A percentile compares a stretch with the other conserved stretches of the same genome.
These are phyloP conservation scores for Drosophila quasianomalipes DNA, from an alignment of 2,888 invertebrate species.

Conservation along the genomic window DNA sequence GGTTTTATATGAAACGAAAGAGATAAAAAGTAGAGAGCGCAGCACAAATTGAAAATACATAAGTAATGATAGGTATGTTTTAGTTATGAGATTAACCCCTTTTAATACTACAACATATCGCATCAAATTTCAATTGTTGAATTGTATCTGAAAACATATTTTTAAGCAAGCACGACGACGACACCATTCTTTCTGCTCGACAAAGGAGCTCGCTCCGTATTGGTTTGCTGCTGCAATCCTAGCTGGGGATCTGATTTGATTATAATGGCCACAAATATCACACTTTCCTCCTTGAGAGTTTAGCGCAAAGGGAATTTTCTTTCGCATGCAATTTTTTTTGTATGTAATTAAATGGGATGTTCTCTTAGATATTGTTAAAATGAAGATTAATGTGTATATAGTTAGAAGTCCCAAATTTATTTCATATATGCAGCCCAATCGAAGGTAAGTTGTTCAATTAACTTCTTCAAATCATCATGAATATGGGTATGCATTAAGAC, in stretches of 20 bases:
- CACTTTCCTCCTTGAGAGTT: neutral
- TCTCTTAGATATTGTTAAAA: neutral
- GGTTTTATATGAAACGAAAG: conserved; percentile 73
- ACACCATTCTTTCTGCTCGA: conserved; percentile 18
- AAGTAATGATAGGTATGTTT: conserved; percentile 59
- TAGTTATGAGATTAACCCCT: conserved; percentile 45
- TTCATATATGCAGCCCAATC: conserved; percentile 2
- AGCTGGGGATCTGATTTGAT: neutral
- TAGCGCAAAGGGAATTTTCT: neutral
- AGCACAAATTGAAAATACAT: conserved; percentile 70
- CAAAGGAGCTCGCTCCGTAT: neutral
- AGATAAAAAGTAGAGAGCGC: conserved; percentile 68
- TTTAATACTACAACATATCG: conserved; percentile 16
- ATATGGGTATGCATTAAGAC: neutral
- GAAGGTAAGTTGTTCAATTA: neutral
- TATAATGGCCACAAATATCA: neutral
- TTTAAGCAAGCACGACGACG: conserved; percentile 25
- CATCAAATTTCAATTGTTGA: neutral
- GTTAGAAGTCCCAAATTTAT: conserved; percentile 26
- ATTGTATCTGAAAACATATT: conserved; percentile 4
- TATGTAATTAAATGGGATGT: neutral
- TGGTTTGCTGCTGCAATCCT: neutral
- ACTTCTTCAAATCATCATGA: neutral
- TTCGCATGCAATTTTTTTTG: conserved; percentile 43
- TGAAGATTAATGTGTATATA: conserved; percentile 20